Evolutionary conservation across 2,113 vertebrate species (phyloP).

Genomic region (Coptodon bakossiorum): DNA sequence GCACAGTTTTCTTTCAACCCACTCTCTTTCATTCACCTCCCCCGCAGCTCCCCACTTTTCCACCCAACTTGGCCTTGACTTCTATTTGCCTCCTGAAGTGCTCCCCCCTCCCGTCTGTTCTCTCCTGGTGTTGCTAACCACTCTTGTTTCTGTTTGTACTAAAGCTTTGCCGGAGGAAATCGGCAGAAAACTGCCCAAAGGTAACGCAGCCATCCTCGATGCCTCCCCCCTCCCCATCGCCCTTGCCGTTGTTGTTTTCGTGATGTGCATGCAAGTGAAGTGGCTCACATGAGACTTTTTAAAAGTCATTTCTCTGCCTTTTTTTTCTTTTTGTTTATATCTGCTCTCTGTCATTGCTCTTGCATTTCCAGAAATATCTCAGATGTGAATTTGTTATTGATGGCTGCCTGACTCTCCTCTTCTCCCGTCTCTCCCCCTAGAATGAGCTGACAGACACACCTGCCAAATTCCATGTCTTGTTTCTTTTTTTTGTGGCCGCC

Average conservation of each 20-base stretch:
- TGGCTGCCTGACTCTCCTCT: not conserved
- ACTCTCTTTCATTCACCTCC: not conserved
- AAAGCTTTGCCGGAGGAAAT: conserved; percentile 77
- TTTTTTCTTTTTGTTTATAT: not conserved
- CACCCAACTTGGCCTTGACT: not conserved
- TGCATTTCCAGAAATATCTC: not conserved
- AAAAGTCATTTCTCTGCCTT: not conserved
- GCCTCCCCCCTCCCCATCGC: not conserved
- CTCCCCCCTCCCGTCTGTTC: conserved; percentile 3
- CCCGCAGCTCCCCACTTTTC: not conserved
- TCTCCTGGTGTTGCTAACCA: conserved; percentile 58
- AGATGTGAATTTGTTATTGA: not conserved
- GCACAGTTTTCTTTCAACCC: not conserved
- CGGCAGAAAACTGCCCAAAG: conserved; percentile 75
- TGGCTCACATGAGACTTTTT: not conserved
- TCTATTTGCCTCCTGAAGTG: not conserved
- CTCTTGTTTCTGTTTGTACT: conserved; percentile 69
- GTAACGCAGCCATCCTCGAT: conserved; percentile 52
- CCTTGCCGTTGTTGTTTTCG: not conserved
- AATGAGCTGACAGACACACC: conserved; percentile 81
- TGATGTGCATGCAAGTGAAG: conserved; percentile 8
- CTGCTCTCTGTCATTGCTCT: not conserved
- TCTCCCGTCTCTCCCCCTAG: conserved; percentile 63
- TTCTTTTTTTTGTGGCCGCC: conserved; percentile 96
- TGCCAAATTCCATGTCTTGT: conserved; percentile 95